phyloP scores from a whole-genome alignment of 2,888 invertebrate genomes.

The Steinernema hermaphroditum region DNA sequence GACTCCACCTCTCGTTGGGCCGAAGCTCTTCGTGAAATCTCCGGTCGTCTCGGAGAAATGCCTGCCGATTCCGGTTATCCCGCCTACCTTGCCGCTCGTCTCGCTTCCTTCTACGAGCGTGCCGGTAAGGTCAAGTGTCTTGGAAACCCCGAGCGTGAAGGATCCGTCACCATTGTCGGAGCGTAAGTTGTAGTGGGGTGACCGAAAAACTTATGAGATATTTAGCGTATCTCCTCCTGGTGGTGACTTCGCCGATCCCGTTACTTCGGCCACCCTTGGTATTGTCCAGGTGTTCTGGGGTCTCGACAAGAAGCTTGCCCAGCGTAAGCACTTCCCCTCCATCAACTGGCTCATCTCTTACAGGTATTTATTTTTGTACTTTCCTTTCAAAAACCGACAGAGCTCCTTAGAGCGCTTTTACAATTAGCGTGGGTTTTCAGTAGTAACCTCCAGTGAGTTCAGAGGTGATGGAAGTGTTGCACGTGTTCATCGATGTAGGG shows the following conservation, averaged over 20 bases:
- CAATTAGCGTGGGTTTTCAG: not conserved
- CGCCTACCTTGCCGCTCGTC: slow-evolving; percentile 93
- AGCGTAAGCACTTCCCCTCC: slow-evolving; percentile 98
- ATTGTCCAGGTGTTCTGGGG: slow-evolving; percentile 79
- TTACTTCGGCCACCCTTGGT: slow-evolving; percentile 92
- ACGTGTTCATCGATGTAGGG: slow-evolving; percentile 55
- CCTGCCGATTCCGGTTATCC: slow-evolving; percentile 96
- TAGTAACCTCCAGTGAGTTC: slow-evolving; percentile 16
- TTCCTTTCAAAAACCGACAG: not conserved
- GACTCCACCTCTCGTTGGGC: slow-evolving; percentile 99
- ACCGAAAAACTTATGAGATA: not conserved
- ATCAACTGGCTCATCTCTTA: slow-evolving; percentile 99
- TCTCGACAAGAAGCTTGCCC: slow-evolving; percentile 69
- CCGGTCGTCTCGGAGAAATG: slow-evolving; percentile 98
- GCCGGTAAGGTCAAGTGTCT: slow-evolving; percentile 86
- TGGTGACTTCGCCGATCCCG: slow-evolving; percentile 99
- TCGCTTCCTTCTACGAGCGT: slow-evolving; percentile 99
- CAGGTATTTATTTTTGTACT: slow-evolving; percentile 62
- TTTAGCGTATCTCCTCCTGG: slow-evolving; percentile 86
- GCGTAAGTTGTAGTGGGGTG: slow-evolving; percentile 72
- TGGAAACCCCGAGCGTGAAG: slow-evolving; percentile 91
- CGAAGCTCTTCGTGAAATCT: slow-evolving; percentile 98
- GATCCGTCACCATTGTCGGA: slow-evolving; percentile 98
- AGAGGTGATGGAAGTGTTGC: slow-evolving; percentile 59
- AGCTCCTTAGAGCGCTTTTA: not conserved